A percentile compares a stretch with the other conserved stretches of the same genome.
phyloP scores from a whole-genome alignment of 2,797 vertebrate species.

The Pseudochaenichthys georgianus region DNA sequence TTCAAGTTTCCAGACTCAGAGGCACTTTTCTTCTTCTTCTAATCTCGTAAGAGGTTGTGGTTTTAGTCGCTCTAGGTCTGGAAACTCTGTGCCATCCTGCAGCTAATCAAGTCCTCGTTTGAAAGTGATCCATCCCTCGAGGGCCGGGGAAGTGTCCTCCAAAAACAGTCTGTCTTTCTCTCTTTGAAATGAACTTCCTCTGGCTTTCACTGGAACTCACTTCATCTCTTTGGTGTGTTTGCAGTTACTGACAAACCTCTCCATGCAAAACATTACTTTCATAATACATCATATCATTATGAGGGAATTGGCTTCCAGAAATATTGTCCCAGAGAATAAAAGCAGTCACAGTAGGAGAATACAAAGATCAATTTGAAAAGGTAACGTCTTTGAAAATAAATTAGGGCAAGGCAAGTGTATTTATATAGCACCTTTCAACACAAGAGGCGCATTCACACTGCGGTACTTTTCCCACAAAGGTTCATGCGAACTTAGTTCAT shows the following conservation, averaged over 20 bases:
- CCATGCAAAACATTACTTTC: no score
- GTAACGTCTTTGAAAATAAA: background rate
- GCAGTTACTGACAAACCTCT: background rate
- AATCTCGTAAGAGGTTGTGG: conserved; percentile 33
- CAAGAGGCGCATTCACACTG: no score
- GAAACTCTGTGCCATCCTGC: conserved; percentile 46
- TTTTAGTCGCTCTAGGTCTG: conserved; percentile 30
- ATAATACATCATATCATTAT: no score
- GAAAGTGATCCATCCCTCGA: conserved; percentile 59
- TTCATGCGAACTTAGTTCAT: no score
- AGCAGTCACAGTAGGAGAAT: background rate
- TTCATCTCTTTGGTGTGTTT: conserved; percentile 40
- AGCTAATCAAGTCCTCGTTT: conserved; percentile 45
- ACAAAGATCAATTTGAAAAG: background rate
- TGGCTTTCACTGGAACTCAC: conserved; percentile 21
- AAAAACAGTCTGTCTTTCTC: conserved; percentile 36
- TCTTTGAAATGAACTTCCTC: conserved; percentile 45
- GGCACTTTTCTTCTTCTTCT: conserved; percentile 37
- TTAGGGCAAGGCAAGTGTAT: background rate
- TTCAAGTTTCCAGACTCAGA: conserved; percentile 33
- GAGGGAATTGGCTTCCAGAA: no score
- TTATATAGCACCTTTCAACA: no score
- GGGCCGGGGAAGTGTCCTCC: conserved; percentile 48
- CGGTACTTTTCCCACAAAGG: no score
- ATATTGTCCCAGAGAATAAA: background rate